Conservation (phyloP, 2,797 vertebrate genomes). For the Sebastes variabilis region DNA sequence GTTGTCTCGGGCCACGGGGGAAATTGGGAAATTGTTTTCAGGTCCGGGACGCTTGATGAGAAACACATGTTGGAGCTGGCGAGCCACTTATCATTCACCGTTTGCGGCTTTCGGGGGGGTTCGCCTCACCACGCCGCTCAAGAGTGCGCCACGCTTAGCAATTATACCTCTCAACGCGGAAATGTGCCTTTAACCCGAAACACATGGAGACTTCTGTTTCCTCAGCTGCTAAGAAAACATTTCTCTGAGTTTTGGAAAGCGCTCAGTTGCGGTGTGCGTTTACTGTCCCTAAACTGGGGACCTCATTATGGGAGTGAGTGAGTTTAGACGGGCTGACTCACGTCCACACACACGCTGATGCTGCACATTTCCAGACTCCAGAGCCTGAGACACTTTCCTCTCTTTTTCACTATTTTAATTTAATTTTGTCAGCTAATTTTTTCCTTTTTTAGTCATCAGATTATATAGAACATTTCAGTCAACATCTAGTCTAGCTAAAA, state of each 20-base stretch:
- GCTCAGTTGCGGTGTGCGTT: conserved; percentile 68
- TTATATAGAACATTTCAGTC: too few relatives aligned
- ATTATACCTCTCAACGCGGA: conserved; percentile 84
- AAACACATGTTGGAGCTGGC: conserved; percentile 89
- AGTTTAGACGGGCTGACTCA: conserved; percentile 51
- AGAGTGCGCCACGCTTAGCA: conserved; percentile 78
- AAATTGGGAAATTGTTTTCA: conserved; percentile 93
- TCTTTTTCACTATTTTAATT: conserved; percentile 21
- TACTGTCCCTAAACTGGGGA: conserved; percentile 66
- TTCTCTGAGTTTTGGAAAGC: conserved; percentile 79
- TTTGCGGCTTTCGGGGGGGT: conserved; percentile 81
- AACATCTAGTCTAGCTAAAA: too few relatives aligned
- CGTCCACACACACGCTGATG: conserved; percentile 34
- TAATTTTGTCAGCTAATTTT: too few relatives aligned
- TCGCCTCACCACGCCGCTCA: conserved; percentile 77
- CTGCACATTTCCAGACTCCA: conserved; percentile 52
- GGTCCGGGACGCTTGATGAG: conserved; percentile 87
- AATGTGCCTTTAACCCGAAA: conserved; percentile 90
- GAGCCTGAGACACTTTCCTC: conserved; percentile 4
- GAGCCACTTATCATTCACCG: conserved; percentile 80
- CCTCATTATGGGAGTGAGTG: conserved; percentile 61
- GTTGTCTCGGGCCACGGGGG: conserved; percentile 89
- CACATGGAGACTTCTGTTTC: conserved; percentile 90
- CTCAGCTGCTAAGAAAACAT: conserved; percentile 92
- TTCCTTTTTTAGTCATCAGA: too few relatives aligned